phyloP scores from a whole-genome alignment of 2,797 vertebrate genomes.

The Fringilla coelebs region DNA sequence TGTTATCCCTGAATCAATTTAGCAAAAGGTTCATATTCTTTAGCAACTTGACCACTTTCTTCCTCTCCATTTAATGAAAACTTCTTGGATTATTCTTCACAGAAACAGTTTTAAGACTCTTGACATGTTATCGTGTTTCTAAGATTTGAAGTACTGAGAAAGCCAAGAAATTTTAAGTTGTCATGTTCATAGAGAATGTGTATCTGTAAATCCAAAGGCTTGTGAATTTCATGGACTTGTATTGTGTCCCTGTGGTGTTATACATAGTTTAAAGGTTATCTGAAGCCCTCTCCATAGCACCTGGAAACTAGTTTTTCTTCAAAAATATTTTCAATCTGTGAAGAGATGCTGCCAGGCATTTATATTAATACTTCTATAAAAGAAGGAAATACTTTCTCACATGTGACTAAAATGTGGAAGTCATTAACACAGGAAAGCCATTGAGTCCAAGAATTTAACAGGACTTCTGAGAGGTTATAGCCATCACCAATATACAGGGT shows the following conservation, averaged over 20 bases:
- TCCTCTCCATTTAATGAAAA: background rate
- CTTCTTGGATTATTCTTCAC: background rate
- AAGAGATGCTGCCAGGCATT: background rate
- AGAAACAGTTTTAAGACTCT: background rate
- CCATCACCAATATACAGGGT: background rate
- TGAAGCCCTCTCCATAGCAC: background rate
- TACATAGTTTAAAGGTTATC: background rate
- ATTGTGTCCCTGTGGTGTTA: background rate
- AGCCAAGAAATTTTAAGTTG: background rate
- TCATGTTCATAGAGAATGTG: background rate
- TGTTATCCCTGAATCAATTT: background rate
- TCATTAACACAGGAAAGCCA: slow-evolving; percentile 17
- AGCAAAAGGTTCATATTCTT: background rate
- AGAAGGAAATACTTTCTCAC: slow-evolving; percentile 8
- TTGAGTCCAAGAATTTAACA: background rate
- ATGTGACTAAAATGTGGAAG: slow-evolving; percentile 20
- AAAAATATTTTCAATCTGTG: background rate
- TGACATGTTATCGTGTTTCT: background rate
- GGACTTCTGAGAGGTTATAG: background rate
- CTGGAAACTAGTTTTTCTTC: background rate
- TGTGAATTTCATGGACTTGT: background rate
- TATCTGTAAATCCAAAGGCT: background rate
- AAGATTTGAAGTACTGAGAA: background rate
- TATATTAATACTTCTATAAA: background rate
- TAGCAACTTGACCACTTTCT: background rate